Evolutionary conservation across 2,113 vertebrate species (phyloP).

Genomic region (Sinocyclocheilus grahami): DNA sequence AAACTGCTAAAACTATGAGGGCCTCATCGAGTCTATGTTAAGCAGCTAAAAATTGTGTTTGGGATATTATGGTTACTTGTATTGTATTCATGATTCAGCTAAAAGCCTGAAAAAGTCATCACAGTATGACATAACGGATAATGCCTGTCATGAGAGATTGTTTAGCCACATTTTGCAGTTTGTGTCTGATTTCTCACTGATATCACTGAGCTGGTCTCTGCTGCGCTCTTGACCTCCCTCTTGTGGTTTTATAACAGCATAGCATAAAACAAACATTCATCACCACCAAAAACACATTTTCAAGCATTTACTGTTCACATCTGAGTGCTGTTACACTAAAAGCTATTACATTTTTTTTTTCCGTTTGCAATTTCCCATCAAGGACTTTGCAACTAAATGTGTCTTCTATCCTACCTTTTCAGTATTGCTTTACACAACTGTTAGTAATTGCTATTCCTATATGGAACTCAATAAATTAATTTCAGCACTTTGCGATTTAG

Average conservation of each 20-base stretch:
- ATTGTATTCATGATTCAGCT: not conserved
- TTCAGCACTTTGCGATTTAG: not conserved
- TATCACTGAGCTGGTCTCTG: constrained; percentile 56
- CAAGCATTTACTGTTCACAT: not conserved
- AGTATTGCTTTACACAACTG: not conserved
- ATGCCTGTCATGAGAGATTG: constrained; percentile 14
- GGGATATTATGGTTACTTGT: not conserved
- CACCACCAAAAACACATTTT: not conserved
- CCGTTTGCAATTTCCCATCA: not conserved
- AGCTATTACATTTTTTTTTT: not conserved
- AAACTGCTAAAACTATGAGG: not conserved
- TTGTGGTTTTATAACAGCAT: constrained; percentile 64
- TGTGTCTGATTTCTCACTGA: not conserved
- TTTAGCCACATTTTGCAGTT: constrained; percentile 25
- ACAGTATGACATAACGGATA: not conserved
- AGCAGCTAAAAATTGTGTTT: not conserved
- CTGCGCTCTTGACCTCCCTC: constrained; percentile 72
- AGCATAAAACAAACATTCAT: constrained; percentile 42
- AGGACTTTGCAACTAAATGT: not conserved
- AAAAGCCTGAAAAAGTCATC: not conserved
- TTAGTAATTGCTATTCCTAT: not conserved
- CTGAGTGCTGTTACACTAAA: not conserved
- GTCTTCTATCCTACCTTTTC: not conserved
- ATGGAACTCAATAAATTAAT: not conserved
- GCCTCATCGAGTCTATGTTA: not conserved